These are phyloP conservation scores for Protonemura montana DNA, from an alignment of 2,888 invertebrate species.

Conservation along the genomic window DNA sequence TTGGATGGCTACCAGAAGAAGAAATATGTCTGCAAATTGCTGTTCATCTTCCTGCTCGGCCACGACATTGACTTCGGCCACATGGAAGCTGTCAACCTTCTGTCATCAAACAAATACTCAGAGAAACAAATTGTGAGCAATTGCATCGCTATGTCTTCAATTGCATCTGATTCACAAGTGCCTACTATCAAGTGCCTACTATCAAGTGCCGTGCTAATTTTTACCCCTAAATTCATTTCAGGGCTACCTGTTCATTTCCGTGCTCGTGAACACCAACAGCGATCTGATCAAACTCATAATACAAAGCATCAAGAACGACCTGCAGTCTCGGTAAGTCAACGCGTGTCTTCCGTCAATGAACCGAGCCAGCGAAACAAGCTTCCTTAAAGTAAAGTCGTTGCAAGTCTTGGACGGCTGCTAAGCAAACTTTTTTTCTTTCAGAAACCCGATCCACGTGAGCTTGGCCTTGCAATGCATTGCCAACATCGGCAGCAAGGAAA, in stretches of 20 bases:
- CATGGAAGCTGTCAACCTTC: constrained; percentile 99
- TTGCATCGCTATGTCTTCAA: background rate
- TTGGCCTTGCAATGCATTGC: constrained; percentile 99
- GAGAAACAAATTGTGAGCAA: constrained; percentile 97
- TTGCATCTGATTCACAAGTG: too few species aligned
- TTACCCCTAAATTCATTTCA: constrained; percentile 58
- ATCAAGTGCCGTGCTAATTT: too few species aligned
- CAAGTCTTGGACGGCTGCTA: too few species aligned
- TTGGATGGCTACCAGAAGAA: constrained; percentile 99
- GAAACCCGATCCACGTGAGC: constrained; percentile 97
- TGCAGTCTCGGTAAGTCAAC: constrained; percentile 73
- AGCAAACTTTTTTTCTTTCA: constrained; percentile 49
- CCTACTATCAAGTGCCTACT: too few species aligned
- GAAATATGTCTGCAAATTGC: constrained; percentile 99
- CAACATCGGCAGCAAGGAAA: constrained; percentile 98
- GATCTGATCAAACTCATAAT: constrained; percentile 99
- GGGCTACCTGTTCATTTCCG: constrained; percentile 99
- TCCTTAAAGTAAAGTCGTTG: too few species aligned
- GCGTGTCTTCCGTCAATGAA: background rate
- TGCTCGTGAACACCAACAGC: constrained; percentile 97
- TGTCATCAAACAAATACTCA: constrained; percentile 99
- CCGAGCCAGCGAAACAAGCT: too few species aligned
- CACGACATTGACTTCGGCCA: constrained; percentile 99
- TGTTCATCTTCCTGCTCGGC: constrained; percentile 98
- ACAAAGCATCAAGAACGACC: constrained; percentile 98